Percentiles rank a stretch among this genome's conserved stretches.
phyloP scores from a whole-genome alignment of 2,888 invertebrate species.

The Caenorhabditis panamensis region DNA sequence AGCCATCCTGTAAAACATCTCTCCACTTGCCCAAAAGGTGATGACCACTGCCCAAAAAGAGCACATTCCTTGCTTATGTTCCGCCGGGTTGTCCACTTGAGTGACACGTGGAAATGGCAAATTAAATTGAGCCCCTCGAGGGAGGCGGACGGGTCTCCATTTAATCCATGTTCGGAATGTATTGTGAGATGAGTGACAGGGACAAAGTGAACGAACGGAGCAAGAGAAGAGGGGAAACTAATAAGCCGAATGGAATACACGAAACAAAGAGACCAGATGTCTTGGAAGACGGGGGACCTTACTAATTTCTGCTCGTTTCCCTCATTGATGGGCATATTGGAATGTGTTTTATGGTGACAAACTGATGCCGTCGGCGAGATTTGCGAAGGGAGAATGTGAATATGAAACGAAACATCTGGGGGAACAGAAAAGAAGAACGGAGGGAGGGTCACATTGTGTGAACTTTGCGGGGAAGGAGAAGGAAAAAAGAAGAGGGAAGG shows the following conservation, averaged over 20 bases:
- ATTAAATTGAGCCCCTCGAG: conserved; percentile 37
- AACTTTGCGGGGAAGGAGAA: conserved; percentile 14
- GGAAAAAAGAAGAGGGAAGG: neutral
- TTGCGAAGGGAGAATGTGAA: conserved; percentile 12
- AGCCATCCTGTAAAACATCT: too few species aligned
- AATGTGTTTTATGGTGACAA: conserved; percentile 58
- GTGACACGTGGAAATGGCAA: conserved; percentile 61
- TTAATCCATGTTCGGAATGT: conserved; percentile 52
- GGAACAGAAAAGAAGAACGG: neutral
- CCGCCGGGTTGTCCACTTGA: conserved; percentile 37
- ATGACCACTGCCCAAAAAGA: conserved; percentile 26
- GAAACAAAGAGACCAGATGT: conserved; percentile 53
- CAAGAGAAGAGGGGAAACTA: conserved; percentile 32
- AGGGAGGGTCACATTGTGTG: conserved; percentile 33
- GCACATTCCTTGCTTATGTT: conserved; percentile 18
- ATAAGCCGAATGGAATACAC: conserved; percentile 50
- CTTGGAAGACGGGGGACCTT: conserved; percentile 14
- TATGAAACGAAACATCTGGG: conserved; percentile 48
- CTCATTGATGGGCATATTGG: conserved; percentile 27
- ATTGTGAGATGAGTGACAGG: conserved; percentile 52
- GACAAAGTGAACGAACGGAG: conserved; percentile 12
- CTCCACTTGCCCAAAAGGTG: conserved; percentile 4
- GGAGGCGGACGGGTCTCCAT: neutral
- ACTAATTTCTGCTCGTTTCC: conserved; percentile 16
- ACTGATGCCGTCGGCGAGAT: conserved; percentile 29